Base-by-base conservation (phyloP, 2,113 vertebrate species). In the Phalacrocorax brasilianus region DNA sequence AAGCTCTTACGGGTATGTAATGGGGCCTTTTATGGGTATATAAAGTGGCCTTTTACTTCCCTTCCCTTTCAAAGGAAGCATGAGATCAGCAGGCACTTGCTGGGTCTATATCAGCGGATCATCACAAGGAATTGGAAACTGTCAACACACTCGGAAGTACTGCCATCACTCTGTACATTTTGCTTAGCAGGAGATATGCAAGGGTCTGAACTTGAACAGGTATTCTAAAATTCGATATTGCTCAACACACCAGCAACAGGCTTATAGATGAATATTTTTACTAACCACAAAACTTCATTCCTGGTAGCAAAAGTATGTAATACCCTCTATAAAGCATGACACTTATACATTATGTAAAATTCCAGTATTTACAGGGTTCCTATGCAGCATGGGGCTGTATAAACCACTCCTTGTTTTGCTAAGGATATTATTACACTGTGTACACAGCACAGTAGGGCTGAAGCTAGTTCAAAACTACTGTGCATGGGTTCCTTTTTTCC, bases 341-440 rank as follows among this genome's bases (percentile, higher is more conserved):
- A 85, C 38, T 85, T 53, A 22, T 56, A 38, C 49, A 67, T 92
- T 40, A 82, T 92, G 80, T 83, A 59, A 88, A 94, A 96, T 83
- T 96, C 80, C 84, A 85, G 59, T 79, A 89, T 95, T 95, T 96
- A 70, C 84, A 93, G 76, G 77, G 81, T 40, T 95, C 81, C 93
- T 74, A 23, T 93, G 80, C 81, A 88, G 80, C 83, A 72, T 74
- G 93, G 75, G 74, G 86, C 61, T 95, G 63, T 80, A 76, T 83
- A 97, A 97, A 95, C 1, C 0, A 89, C n/a, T 63, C 63, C 80
- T 91, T 96, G 86, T 96, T 97, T 94, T 97, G 38, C 67, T 95
- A 94, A 92, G 93, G 84, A 89, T 96, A 91, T 88, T 89, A 88
- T 97, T 93, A 80, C 92, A 80, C 67, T 77, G 9, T 50, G 59